Percentiles rank a stretch among this genome's conserved stretches.
Evolutionary conservation across 2,888 invertebrate species (phyloP).

Genomic region (Platerodrilus igneus): DNA sequence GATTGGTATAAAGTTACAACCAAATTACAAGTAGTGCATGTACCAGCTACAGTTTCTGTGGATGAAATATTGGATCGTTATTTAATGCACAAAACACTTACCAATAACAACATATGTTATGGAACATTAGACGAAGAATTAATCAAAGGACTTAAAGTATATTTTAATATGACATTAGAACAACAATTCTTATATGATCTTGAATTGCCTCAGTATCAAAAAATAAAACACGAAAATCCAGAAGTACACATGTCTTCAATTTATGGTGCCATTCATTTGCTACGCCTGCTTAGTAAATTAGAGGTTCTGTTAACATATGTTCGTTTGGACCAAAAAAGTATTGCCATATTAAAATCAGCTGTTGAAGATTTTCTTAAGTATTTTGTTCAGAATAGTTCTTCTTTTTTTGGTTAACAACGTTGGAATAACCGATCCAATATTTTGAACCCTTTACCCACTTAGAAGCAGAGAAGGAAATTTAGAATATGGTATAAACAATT

Average conservation of each 20-base stretch:
- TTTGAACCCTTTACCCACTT: no score
- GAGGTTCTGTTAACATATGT: conserved; percentile 90
- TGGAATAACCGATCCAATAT: no score
- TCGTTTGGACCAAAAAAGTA: conserved; percentile 80
- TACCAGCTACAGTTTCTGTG: conserved; percentile 82
- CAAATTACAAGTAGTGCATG: conserved; percentile 75
- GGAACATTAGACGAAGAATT: conserved; percentile 64
- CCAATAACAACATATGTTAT: conserved; percentile 71
- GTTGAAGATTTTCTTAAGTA: conserved; percentile 89
- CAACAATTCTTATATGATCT: conserved; percentile 91
- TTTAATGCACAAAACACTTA: conserved; percentile 70
- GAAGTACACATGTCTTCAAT: conserved; percentile 75
- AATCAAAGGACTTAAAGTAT: conserved; percentile 76
- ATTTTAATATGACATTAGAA: conserved; percentile 90
- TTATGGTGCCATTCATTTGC: conserved; percentile 86
- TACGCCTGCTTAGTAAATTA: conserved; percentile 85
- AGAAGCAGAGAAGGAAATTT: no score
- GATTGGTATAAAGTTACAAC: conserved; percentile 90
- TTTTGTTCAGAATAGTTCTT: conserved; percentile 74
- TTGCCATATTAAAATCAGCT: conserved; percentile 74
- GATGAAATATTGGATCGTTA: conserved; percentile 86
- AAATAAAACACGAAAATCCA: conserved; percentile 70
- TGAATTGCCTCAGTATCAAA: conserved; percentile 87
- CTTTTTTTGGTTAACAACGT: conserved; percentile 73
- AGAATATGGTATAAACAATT: no score